Evolutionary conservation across 2,113 vertebrate species (phyloP).

Genomic region (Blennius ocellaris): DNA sequence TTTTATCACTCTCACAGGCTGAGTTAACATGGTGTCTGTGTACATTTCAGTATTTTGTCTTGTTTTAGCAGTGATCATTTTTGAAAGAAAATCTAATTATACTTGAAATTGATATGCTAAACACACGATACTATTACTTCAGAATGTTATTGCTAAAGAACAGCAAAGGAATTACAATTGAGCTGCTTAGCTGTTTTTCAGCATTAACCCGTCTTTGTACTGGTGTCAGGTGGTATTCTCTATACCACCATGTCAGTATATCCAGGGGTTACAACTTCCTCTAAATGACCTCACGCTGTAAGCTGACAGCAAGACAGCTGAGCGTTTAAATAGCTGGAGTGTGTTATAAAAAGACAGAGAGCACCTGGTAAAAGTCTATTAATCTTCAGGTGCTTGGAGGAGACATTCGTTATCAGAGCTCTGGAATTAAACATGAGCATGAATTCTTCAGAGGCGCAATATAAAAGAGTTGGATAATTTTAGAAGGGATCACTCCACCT

Average conservation of each 20-base stretch:
- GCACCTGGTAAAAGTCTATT: constrained; percentile 83
- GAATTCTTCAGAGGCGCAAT: constrained; percentile 84
- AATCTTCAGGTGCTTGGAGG: constrained; percentile 83
- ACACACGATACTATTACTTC: too few relatives aligned
- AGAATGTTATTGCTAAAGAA: too few relatives aligned
- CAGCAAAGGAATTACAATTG: neutral
- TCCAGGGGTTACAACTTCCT: constrained; percentile 50
- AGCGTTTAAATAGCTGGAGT: constrained; percentile 78
- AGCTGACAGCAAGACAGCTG: constrained; percentile 69
- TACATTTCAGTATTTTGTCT: too few relatives aligned
- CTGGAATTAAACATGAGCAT: constrained; percentile 87
- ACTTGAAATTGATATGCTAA: too few relatives aligned
- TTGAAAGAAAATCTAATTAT: too few relatives aligned
- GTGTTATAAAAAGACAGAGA: constrained; percentile 83
- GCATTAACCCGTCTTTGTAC: neutral
- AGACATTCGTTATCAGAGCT: constrained; percentile 85
- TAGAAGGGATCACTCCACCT: constrained; percentile 87
- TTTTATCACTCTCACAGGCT: too few relatives aligned
- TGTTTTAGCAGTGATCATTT: too few relatives aligned
- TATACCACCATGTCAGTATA: constrained; percentile 6
- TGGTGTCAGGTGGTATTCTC: constrained; percentile 14
- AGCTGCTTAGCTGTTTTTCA: neutral
- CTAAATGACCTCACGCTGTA: constrained; percentile 68
- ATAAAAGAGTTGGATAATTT: constrained; percentile 89
- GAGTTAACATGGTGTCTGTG: too few relatives aligned